Evolutionary conservation across 2,113 vertebrate species (phyloP).

Genomic region (Arothron firmamentum): DNA sequence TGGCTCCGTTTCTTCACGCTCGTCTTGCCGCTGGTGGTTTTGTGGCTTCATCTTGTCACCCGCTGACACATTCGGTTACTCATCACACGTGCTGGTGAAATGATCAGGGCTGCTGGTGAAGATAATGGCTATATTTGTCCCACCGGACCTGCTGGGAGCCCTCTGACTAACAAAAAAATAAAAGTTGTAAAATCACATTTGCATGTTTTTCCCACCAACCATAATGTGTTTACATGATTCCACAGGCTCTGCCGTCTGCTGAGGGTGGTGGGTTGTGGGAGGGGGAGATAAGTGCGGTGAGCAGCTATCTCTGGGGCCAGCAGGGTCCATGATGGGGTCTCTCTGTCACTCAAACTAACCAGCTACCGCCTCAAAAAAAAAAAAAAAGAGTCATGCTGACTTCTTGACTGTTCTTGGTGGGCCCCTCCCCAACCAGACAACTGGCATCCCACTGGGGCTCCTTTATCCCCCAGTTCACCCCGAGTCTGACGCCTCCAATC

Average conservation of each 20-base stretch:
- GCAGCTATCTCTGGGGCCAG: slow-evolving; percentile 64
- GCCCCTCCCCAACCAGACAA: no score
- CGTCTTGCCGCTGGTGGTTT: slow-evolving; percentile 34
- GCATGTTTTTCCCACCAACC: background rate
- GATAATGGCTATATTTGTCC: slow-evolving; percentile 72
- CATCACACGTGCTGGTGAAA: slow-evolving; percentile 29
- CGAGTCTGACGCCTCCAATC: no score
- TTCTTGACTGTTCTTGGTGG: no score
- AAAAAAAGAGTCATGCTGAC: no score
- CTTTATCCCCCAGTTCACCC: no score
- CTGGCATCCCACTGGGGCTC: no score
- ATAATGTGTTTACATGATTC: background rate
- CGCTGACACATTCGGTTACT: slow-evolving; percentile 56
- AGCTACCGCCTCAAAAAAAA: background rate
- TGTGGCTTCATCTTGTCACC: slow-evolving; percentile 45
- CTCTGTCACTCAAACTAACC: slow-evolving; percentile 39
- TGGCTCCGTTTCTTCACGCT: slow-evolving; percentile 41
- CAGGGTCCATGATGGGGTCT: slow-evolving; percentile 39
- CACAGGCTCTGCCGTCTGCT: background rate
- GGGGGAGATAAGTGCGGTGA: slow-evolving; percentile 66
- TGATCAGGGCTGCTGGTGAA: slow-evolving; percentile 23
- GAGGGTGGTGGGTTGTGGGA: slow-evolving; percentile 40
- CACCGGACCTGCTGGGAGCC: slow-evolving; percentile 13
- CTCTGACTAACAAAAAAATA: background rate
- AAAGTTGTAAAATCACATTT: no score